Evolutionary conservation across 2,888 invertebrate genomes (phyloP).

Genomic region (Callyntrura guangdongensis): DNA sequence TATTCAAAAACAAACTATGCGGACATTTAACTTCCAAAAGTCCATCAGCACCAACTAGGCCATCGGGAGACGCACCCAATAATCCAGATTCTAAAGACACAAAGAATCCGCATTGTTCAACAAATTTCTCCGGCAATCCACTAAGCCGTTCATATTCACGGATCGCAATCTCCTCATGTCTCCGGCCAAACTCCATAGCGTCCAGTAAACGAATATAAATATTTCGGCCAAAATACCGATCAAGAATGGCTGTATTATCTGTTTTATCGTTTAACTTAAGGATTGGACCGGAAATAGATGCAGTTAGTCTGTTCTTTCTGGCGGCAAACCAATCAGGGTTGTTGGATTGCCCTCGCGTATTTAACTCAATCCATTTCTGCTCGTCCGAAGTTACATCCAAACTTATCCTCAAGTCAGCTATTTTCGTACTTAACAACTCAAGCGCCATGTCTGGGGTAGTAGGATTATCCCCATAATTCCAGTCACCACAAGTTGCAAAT

Average conservation of each 20-base stretch:
- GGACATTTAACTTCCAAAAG: conserved; percentile 55
- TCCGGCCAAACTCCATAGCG: conserved; percentile 19
- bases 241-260: not conserved
- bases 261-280: conserved; percentile 9
- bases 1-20: not conserved
- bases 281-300: not conserved
- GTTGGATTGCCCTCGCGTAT: not conserved
- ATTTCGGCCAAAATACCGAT: not conserved
- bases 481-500: no score
- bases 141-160: not conserved
- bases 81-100: conserved; percentile 11
- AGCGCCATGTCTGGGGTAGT: not conserved
- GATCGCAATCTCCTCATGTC: not conserved
- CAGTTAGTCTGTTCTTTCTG: not conserved
- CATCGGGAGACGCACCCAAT: conserved; percentile 50
- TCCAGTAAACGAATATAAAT: not conserved
- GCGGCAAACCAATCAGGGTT: not conserved
- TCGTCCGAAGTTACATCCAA: not conserved
- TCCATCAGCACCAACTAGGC: not conserved
- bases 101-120: not conserved
- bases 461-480: conserved; percentile 54
- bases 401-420: not conserved
- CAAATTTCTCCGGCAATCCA: not conserved
- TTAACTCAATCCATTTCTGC: not conserved
- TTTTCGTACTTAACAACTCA: not conserved